Base-by-base conservation (phyloP, 2,113 vertebrate species). In the Galbula dea region DNA sequence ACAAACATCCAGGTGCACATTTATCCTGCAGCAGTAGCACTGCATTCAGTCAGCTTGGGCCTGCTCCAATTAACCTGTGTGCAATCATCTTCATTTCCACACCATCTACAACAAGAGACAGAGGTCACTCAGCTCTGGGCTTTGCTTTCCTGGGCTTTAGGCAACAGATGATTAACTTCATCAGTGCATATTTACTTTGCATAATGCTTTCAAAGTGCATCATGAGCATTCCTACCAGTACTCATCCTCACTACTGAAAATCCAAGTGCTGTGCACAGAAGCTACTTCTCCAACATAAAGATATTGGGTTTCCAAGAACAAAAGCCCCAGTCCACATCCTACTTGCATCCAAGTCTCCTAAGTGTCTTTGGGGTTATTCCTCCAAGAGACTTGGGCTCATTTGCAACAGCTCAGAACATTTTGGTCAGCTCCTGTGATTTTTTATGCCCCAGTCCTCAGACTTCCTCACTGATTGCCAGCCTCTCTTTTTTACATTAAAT, bases 281-380 rank as follows among this genome's bases (percentile, higher is more conserved):
- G 26, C 15, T 89, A 37, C 73, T 78, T 39, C 43, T 57, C 45
- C 27, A n/a, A 63, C 29, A 22, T 17, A 30, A 63, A 21, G 4
- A 24, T 3, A 3, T 0, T 0, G 4, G 32, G 0, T 1, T 9
- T 39, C n/a, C n/a, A n/a, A 66, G 37, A 48, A 3, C 4, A 22
- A 13, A 20, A 27, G 5, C 36, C 48, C 32, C 34, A 55, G 6
- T 11, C 18, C 24, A 41, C 32, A 27, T 46, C 74, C 37, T 57
- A 15, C 67, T 57, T 39, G 6, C 36, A 57, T 30, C 27, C 19
- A 8, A 45, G 21, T 41, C 36, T 67, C 21, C 29, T 13, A 52
- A 16, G 18, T 27, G 5, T 32, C 36, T 58, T 34, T 27, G 29
- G 20, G 41, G 58, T 61, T 85, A 82, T 22, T 8, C 20, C 32